Evolutionary conservation across 2,888 invertebrate species (phyloP).

Genomic region (Danaus chrysippus): DNA sequence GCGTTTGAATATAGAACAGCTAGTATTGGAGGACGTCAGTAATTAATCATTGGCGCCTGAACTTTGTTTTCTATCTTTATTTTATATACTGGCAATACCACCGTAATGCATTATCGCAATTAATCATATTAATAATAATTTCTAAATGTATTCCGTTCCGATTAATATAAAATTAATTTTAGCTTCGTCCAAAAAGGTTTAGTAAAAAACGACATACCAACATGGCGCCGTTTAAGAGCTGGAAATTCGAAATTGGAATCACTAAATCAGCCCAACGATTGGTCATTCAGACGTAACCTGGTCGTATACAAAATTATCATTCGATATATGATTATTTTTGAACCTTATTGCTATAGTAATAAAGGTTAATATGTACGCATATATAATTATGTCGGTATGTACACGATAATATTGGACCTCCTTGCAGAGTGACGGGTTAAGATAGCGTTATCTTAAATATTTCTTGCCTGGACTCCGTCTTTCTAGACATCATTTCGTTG

Average conservation of each 20-base stretch:
- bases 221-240: constrained; percentile 40
- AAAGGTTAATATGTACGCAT: constrained; percentile 14
- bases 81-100: constrained; percentile 26
- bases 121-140: constrained; percentile 13
- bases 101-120: constrained; percentile 4
- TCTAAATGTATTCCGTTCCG: constrained; percentile 5
- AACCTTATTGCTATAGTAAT: constrained; percentile 18
- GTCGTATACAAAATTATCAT: constrained; percentile 22
- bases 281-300: constrained; percentile 37
- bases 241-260: constrained; percentile 39
- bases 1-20: constrained; percentile 70
- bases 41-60: constrained; percentile 69
- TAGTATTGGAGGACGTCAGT: constrained; percentile 52
- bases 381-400: constrained; percentile 23
- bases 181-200: neutral
- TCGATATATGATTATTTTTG: constrained; percentile 15
- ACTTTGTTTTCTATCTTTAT: constrained; percentile 32
- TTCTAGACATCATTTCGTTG: constrained; percentile 31
- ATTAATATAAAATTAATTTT: constrained; percentile 9
- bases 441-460: constrained; percentile 44
- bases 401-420: constrained; percentile 35
- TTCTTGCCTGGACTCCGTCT: constrained; percentile 36
- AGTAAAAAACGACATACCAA: constrained; percentile 37
- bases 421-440: constrained; percentile 39
- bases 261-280: constrained; percentile 36